Evolutionary conservation across 2,888 invertebrate species (phyloP).

Genomic region (Ochropleura leucogaster): DNA sequence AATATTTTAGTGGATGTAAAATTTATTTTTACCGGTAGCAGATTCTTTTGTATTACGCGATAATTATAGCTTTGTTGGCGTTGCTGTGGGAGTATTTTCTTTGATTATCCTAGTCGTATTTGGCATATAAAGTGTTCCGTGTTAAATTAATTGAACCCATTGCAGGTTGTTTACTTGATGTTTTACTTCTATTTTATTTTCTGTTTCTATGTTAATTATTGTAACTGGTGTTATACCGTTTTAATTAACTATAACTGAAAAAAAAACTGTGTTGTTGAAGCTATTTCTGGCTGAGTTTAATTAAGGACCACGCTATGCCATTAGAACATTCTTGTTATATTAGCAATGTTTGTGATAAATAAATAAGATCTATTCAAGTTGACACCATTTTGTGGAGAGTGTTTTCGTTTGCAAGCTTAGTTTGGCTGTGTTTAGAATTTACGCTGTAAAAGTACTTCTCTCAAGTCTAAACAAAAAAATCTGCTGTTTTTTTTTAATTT

Average conservation of each 20-base stretch:
- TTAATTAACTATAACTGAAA: too few relatives aligned
- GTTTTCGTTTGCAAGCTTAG: background rate
- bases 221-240: too few relatives aligned
- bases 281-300: background rate
- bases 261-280: background rate
- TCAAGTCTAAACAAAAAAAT: background rate
- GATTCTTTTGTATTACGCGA: background rate
- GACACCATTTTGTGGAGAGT: background rate
- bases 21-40: background rate
- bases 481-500: background rate
- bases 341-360: background rate
- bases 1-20: slow-evolving; percentile 12
- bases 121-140: background rate
- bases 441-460: background rate
- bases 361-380: background rate
- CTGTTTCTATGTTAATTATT: too few relatives aligned
- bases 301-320: too few relatives aligned
- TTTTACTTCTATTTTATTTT: too few relatives aligned
- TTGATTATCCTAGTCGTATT: background rate
- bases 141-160: too few relatives aligned
- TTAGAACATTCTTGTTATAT: too few relatives aligned
- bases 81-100: background rate
- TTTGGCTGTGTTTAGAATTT: background rate
- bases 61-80: background rate
- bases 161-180: too few relatives aligned